phyloP scores from a whole-genome alignment of 2,797 vertebrate species.

The Alcedo atthis region DNA sequence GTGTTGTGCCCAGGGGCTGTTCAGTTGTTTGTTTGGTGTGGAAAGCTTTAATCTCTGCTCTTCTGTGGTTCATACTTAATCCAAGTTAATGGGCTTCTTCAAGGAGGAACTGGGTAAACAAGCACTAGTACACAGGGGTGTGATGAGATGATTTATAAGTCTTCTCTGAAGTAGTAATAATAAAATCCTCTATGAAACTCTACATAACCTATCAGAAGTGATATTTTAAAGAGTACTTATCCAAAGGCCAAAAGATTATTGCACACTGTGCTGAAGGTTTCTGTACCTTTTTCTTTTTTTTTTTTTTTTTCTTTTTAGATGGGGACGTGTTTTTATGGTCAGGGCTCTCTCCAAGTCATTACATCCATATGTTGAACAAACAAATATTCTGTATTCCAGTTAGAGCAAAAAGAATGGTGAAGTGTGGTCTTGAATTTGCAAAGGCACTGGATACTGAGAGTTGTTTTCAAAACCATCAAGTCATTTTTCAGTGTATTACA shows the following conservation, averaged over 20 bases:
- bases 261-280: not conserved
- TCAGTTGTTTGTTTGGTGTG: rapidly evolving
- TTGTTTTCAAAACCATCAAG: not conserved
- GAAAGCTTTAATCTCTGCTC: not conserved
- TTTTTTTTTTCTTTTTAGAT: not conserved
- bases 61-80: not conserved
- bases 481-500: not conserved
- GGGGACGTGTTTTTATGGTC: not conserved
- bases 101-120: not conserved
- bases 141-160: not conserved
- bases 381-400: not conserved
- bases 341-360: rapidly evolving
- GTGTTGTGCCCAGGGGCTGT: rapidly evolving
- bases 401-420: not conserved
- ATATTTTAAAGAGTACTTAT: not conserved
- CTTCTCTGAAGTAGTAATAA: not conserved
- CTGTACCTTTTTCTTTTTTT: not conserved
- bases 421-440: not conserved
- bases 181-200: not conserved
- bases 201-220: not conserved
- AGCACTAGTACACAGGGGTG: rapidly evolving
- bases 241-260: not conserved
- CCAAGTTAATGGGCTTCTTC: not conserved
- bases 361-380: not conserved
- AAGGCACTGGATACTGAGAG: not conserved